Evolutionary conservation across 2,113 vertebrate genomes (phyloP), one percentile per base, ranked within the genome.

Genomic region (Rhipidura dahli): DNA sequence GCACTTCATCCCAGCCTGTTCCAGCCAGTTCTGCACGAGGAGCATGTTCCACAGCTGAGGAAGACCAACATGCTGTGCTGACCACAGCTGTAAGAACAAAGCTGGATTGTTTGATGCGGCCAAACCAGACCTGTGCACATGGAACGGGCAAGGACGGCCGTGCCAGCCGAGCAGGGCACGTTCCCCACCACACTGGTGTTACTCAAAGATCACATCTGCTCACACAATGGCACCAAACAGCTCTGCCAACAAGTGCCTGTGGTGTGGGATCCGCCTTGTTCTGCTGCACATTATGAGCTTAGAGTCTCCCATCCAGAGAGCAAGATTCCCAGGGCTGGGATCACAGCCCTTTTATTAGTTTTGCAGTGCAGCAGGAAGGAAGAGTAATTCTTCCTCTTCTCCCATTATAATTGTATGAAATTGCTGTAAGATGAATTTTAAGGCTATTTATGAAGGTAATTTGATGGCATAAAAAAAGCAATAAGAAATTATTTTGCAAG

Each of bases 401-500:
- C 75, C 82, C 85, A 56, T 80, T 94, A 31, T 64, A 83, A 77
- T 82, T 57, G 86, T 23, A 78, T 56, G 45, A 90, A 91, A 94
- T 88, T 93, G 87, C 93, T 68, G 59, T 1, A 60, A 91, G 90
- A 79, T 53, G 64, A 84, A 92, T 79, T 95, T 90, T 89, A 83
- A 81, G 94, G 81, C 86, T 96, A 93, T 95, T 93, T 94, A 95
- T 85, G 83, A 94, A 96, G 84, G 90, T 51, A 97, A 93, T 93
- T 93, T 40, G 83, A 93, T 91, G 87, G 88, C 83, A 96, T 83
- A 85, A 94, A 90, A 88, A 19, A 50, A 94, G 95, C 90, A 93
- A 39, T 70, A 94, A 94, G 97, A 92, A 92, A 95, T 87, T 23
- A 84, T 95, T 97, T 95, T 96, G 90, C 83, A 97, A 94, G 73